A percentile compares a stretch with the other conserved stretches of the same genome.
phyloP scores from a whole-genome alignment of 2,797 vertebrate species.

The Paramormyrops hopkinsi region DNA sequence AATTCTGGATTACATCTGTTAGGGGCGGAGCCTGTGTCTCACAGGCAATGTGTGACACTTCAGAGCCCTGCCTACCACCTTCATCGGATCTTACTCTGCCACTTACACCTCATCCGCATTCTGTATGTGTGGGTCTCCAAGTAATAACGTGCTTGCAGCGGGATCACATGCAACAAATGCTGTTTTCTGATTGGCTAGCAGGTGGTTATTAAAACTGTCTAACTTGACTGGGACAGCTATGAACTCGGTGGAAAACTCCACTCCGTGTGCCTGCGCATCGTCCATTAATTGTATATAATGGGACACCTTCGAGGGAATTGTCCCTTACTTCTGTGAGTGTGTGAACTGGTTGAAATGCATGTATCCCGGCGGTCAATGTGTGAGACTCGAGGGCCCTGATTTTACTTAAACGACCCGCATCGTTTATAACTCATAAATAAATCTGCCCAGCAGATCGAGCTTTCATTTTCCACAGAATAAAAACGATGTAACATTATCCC shows the following conservation, averaged over 20 bases:
- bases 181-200: not conserved
- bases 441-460: not conserved
- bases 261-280: not conserved
- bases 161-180: not conserved
- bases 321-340: not conserved
- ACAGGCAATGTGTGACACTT: not conserved
- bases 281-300: not conserved
- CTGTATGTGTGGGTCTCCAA: not conserved
- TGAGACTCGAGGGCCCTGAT: not conserved
- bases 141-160: not conserved
- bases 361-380: not conserved
- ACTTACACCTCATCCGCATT: not conserved
- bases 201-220: not conserved
- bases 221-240: not conserved
- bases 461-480: not conserved
- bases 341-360: not conserved
- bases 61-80: not conserved
- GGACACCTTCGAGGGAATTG: not conserved
- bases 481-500: not conserved
- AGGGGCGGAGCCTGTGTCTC: not conserved
- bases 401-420: not conserved
- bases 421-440: not conserved
- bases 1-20: not conserved
- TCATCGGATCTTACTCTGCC: not conserved
- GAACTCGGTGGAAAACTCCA: not conserved